Evolutionary conservation across 2,113 vertebrate genomes (phyloP).

Genomic region (Felis chaus): DNA sequence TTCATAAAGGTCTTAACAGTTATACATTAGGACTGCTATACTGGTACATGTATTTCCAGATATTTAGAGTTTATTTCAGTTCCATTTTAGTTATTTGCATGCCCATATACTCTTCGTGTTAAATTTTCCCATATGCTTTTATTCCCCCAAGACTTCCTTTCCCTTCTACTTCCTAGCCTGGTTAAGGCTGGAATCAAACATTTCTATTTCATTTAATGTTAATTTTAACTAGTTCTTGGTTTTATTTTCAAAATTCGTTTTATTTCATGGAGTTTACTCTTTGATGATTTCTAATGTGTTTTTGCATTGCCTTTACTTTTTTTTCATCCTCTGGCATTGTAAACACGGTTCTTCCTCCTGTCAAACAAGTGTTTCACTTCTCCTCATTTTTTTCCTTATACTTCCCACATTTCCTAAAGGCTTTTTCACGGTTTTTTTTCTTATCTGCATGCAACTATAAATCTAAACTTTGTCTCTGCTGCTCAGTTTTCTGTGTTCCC

Average conservation of each 20-base stretch:
- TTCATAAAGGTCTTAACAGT: neutral
- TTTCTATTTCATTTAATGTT: neutral
- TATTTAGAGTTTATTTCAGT: neutral
- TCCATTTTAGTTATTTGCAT: neutral
- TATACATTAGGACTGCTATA: neutral
- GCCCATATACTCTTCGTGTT: neutral
- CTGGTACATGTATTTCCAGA: neutral
- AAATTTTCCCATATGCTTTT: neutral
- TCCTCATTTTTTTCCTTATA: neutral
- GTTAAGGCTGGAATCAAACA: neutral
- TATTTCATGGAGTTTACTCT: neutral
- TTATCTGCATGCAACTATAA: neutral
- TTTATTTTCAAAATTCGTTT: neutral
- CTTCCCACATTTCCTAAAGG: neutral
- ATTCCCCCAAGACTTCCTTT: neutral
- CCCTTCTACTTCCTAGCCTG: neutral
- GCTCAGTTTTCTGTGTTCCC: neutral
- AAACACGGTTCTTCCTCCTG: neutral
- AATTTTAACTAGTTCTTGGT: neutral
- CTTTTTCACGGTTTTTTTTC: neutral
- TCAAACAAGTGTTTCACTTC: neutral
- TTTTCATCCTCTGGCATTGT: neutral
- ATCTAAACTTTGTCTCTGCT: neutral
- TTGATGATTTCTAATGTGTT: neutral
- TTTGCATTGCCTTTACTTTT: neutral